Percentiles rank a stretch among this genome's conserved stretches.
Evolutionary conservation across 2,113 vertebrate species (phyloP).

Genomic region (Marcusenius ussheri): DNA sequence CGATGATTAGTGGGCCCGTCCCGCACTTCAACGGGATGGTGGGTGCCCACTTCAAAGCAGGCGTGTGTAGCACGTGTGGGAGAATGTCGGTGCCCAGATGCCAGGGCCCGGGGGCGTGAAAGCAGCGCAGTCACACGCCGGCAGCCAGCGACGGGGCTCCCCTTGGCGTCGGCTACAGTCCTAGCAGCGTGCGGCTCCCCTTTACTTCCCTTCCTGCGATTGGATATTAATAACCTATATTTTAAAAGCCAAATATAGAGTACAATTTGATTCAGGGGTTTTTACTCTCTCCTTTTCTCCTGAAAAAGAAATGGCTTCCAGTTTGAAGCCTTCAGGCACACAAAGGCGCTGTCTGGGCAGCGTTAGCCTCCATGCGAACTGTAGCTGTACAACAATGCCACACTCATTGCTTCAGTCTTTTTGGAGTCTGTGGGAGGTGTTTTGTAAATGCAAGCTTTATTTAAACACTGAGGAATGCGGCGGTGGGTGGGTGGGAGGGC

Average conservation of each 20-base stretch:
- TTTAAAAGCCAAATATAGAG: neutral
- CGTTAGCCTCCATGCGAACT: neutral
- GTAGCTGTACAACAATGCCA: neutral
- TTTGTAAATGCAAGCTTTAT: conserved; percentile 38
- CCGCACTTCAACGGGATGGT: neutral
- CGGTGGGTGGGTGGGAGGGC: conserved; percentile 19
- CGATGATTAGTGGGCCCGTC: neutral
- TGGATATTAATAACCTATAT: neutral
- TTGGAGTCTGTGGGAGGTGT: conserved; percentile 26
- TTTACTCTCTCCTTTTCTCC: neutral
- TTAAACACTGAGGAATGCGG: conserved; percentile 32
- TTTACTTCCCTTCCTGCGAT: neutral
- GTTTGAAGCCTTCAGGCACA: neutral
- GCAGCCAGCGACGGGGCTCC: neutral
- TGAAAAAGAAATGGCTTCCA: neutral
- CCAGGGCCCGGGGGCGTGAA: neutral
- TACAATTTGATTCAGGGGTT: neutral
- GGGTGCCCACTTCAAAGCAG: neutral
- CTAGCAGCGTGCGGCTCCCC: neutral
- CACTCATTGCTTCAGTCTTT: neutral
- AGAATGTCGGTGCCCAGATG: neutral
- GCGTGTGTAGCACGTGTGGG: neutral
- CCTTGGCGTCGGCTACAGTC: neutral
- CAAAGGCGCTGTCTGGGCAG: neutral
- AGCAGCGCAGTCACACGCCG: neutral